Evolutionary conservation across 2,797 vertebrate species (phyloP), one percentile per base, ranked within the genome.

Genomic region (Lagorchestes hirsutus): DNA sequence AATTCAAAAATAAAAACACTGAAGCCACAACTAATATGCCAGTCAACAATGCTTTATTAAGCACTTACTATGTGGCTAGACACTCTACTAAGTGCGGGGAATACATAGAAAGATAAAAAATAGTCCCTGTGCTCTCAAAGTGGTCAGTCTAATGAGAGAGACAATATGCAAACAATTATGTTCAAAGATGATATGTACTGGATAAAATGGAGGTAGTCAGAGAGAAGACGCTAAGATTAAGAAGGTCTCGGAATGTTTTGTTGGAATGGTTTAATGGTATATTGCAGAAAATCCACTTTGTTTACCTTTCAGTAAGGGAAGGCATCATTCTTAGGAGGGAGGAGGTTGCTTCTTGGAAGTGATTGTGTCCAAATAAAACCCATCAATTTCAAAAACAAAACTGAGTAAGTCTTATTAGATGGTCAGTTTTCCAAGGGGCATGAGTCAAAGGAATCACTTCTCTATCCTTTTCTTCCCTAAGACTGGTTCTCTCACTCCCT

Each of bases 371-470:
- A 46, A 82, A 87, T 87, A 87, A 46, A 87, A 27, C 40, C 74
- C 74, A 46, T 50, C 24, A 46, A 87, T 50, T 87, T 87, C 9
- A 87, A 50, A 82, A 87, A 46, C 18, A 82, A 12, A 50, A 87
- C 3, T 34, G 59, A 62, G 59, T 82, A 14, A 92, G 54, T 56
- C 96, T 92, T 82, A 90, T 62, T 46, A 50, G 18, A 67, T 0
- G 58, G 93, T 90, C 90, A 91, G 94, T 91, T 96, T 62, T 96
- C 67, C 62, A 94, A 95, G 91, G 46, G 29, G 94, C 93, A 92
- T 90, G 55, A 24, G 82, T 55, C 56, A 74, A 50, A 27, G 50
- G 59, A 94, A 46, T 91, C 95, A 97, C 93, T 52, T 94, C 94
- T 31, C 13, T 14, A 52, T 16, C 11, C 46, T 94, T 29, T 52